Evolutionary conservation across 2,113 vertebrate species (phyloP), one percentile per base, ranked within the genome.

Genomic region (Garra rufa): DNA sequence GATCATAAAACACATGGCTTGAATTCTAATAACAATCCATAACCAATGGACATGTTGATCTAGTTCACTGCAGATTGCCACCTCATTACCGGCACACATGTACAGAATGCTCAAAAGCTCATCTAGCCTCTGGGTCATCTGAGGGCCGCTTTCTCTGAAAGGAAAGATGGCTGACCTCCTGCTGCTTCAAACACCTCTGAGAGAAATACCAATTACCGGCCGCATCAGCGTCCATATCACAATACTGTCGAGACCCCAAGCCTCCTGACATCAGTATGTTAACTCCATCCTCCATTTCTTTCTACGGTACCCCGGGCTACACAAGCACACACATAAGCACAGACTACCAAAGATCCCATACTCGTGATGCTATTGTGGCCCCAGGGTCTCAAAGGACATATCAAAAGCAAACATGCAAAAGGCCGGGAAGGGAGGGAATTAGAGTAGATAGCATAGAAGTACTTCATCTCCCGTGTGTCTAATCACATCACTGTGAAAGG

Each of bases 121-220:
- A 80, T 80, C 43, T 80, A 17, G 9, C 41, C 41, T 21, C 41
- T 48, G 65, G 81, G 59, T 87, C 57, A 87, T 57, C 34, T 44
- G 55, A 75, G 65, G 70, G 43, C 28, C 24, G 55, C 57, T 24
- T n/a, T 80, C 17, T n/a, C 57, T 46, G 26, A 28, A 80, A 26
- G 13, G 7, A 70, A 55, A 67, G 15, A 78, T 24, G 3, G n/a
- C 79, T 21, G 70, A 87, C 59, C 69, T 48, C 69, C 78, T 70
- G 67, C 38, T 77, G 69, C n/a, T 61, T 38, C n/a, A 71, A 52
- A 57, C 34, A n/a, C 43, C 69, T 43, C 63, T 24, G 77, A 80
- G 52, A 69, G 41, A 86, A 86, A 81, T 76, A 59, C 13, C 69
- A 73, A 61, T 84, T 70, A 87, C 59, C 19, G 14, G 48, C 9